Evolutionary conservation across 1,140 invertebrate species (phyloP).

Genomic region (Hydropsyche tenuis): DNA sequence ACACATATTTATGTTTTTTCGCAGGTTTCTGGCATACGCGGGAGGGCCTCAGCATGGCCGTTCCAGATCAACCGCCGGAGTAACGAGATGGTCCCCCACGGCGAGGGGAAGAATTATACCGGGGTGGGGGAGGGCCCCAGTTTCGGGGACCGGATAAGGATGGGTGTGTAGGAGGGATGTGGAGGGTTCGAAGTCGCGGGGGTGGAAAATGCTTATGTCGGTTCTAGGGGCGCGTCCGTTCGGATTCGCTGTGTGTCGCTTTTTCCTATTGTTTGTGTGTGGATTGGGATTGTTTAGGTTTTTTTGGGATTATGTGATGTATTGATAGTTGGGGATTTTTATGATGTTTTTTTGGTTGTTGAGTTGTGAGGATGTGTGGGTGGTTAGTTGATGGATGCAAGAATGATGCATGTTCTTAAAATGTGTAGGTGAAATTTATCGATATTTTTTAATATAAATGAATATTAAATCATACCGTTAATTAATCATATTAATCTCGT

Average conservation of each 20-base stretch:
- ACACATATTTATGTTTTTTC: slow-evolving; percentile 34
- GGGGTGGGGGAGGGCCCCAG: slow-evolving; percentile 1
- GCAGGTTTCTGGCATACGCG: slow-evolving; percentile 18
- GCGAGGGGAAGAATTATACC: slow-evolving; percentile 37
- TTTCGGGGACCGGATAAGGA: background rate
- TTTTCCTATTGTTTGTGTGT: too few species aligned
- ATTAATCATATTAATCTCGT: too few species aligned
- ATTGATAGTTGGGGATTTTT: too few species aligned
- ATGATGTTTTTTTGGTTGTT: too few species aligned
- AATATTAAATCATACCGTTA: too few species aligned
- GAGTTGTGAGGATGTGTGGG: too few species aligned
- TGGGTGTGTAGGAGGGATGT: background rate
- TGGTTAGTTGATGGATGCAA: too few species aligned
- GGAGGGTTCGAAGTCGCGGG: slow-evolving; percentile 21
- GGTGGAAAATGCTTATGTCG: slow-evolving; percentile 34
- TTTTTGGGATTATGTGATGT: too few species aligned
- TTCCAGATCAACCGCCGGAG: slow-evolving; percentile 46
- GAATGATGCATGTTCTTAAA: too few species aligned
- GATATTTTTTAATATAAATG: too few species aligned
- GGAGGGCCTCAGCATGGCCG: slow-evolving; percentile 35
- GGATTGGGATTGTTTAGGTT: too few species aligned
- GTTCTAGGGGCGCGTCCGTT: background rate
- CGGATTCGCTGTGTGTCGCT: slow-evolving; percentile 35
- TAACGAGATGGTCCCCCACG: slow-evolving; percentile 36
- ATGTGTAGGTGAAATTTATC: too few species aligned